Evolutionary conservation across 2,797 vertebrate genomes (phyloP), one percentile per base, ranked within the genome.

Genomic region (Petrocephalus sullivani): DNA sequence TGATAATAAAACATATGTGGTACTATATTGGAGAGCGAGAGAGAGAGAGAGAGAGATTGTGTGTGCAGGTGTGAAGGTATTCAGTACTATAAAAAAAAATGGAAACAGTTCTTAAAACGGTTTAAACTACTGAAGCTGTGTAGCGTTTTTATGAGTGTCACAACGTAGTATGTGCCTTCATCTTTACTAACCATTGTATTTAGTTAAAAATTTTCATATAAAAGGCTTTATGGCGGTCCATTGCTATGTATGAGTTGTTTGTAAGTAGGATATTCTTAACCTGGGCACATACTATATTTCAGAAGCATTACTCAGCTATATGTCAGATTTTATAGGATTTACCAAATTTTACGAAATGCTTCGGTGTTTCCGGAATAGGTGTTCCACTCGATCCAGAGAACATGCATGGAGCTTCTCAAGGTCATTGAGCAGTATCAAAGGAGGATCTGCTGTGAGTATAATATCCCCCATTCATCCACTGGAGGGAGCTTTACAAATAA

Each of bases 381-480:
- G 60, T 99, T 99, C 92, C 98, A 99, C 93, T 99, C 97, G 1
- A 95, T 99, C 93, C 98, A 99, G 94, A 98, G 98, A 92, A 99
- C 98, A 0, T 99, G 98, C 95, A 97, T 99, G 98, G 98, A 99
- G 93, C 95, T 99, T 89, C 96, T 99, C 87, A 99, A 99, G 94
- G 98, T 98, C 90, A 98, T 98, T 61, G 98, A 99, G 92, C 97
- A 96, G 88, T 99, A 99, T 94, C 98, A 99, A 92, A 97, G 97
- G 92, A 96, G 97, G 91, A 98, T 99, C 93, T 98, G 97, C 92
- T 92, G 98, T 99, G 95, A 93, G 97, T 97, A 94, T 91, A 58
- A 85, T 81, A 56, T 61, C 57, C 86, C 61, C 28, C 19, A 82
- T 60, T 10, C 81, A 51, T 19, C 33, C 56, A 57, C 37, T 46